These are phyloP conservation scores for Drosophila helvetica DNA, from an alignment of 2,888 invertebrate species.

Conservation along the genomic window DNA sequence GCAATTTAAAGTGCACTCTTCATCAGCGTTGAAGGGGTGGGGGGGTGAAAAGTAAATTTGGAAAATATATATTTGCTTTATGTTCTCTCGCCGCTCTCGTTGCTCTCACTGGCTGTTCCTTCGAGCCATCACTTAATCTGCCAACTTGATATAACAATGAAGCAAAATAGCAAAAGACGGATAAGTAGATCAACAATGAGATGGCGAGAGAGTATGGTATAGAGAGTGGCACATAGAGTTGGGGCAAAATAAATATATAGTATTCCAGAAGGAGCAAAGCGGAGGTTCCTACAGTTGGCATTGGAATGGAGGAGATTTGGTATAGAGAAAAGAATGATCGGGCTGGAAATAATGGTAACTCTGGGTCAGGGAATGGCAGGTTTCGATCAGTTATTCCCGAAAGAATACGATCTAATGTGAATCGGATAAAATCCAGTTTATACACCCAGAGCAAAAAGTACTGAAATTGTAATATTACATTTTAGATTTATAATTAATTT, in stretches of 20 bases:
- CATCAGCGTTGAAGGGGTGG: slow-evolving; percentile 27
- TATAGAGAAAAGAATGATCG: neutral
- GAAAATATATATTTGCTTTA: slow-evolving; percentile 45
- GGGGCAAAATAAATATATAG: neutral
- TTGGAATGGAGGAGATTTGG: neutral
- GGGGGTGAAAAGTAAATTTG: slow-evolving; percentile 49
- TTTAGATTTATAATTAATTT: too few relatives aligned
- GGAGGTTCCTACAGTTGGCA: too few relatives aligned
- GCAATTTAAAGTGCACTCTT: slow-evolving; percentile 62
- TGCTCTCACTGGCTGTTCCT: slow-evolving; percentile 10
- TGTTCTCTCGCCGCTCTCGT: slow-evolving; percentile 45
- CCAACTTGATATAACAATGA: slow-evolving; percentile 50
- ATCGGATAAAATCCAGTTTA: too few relatives aligned
- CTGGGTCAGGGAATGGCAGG: neutral
- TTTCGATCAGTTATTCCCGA: too few relatives aligned
- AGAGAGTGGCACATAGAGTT: neutral
- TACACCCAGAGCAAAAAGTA: too few relatives aligned
- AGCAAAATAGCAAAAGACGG: slow-evolving; percentile 12
- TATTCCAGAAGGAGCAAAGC: too few relatives aligned
- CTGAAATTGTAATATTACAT: too few relatives aligned
- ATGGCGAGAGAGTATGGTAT: neutral
- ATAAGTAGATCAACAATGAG: slow-evolving; percentile 24
- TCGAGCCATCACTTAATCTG: slow-evolving; percentile 66
- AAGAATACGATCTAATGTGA: too few relatives aligned
- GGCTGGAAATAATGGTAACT: neutral